Conservation (phyloP, 2,797 vertebrate genomes). For the Echeneis naucrates region DNA sequence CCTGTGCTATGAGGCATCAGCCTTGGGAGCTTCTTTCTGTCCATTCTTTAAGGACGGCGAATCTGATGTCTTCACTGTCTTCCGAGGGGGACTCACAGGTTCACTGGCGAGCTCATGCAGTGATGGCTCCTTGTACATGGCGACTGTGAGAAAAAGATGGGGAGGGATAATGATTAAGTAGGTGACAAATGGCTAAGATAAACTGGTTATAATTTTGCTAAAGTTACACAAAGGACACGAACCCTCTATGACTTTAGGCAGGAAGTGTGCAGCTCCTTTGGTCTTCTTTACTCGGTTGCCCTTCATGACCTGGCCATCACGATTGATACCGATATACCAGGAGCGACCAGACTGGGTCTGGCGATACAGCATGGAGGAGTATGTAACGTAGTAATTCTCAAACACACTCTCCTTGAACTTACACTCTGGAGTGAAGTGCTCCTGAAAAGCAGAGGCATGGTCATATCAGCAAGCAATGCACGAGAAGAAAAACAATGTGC, state of each 20-base stretch:
- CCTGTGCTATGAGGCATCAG: conserved; percentile 85
- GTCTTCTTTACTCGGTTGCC: conserved; percentile 99
- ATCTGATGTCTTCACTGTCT: conserved; percentile 85
- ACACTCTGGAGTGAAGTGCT: conserved; percentile 98
- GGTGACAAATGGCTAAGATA: conserved; percentile 2
- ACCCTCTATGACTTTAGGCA: conserved; percentile 99
- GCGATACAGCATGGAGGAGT: conserved; percentile 98
- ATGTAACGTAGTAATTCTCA: conserved; percentile 99
- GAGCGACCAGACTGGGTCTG: conserved; percentile 97
- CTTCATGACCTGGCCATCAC: conserved; percentile 98
- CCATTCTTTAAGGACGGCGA: conserved; percentile 78
- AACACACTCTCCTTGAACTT: conserved; percentile 99
- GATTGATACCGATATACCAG: conserved; percentile 98
- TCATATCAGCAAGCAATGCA: conserved; percentile 46
- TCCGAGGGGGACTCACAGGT: conserved; percentile 84
- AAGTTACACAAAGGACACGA: conserved; percentile 52
- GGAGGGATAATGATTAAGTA: conserved; percentile 12
- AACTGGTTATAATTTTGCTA: not conserved
- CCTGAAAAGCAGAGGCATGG: conserved; percentile 80
- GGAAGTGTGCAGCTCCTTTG: conserved; percentile 96
- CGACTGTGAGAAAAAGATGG: conserved; percentile 85
- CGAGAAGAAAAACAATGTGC: conserved; percentile 22
- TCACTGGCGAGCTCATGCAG: conserved; percentile 90
- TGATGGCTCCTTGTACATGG: conserved; percentile 99
- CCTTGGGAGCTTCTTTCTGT: conserved; percentile 82